A percentile compares a stretch with the other conserved stretches of the same genome.
These are phyloP conservation scores for Limnodromus scolopaceus DNA, from an alignment of 2,797 vertebrate species.

Conservation along the genomic window DNA sequence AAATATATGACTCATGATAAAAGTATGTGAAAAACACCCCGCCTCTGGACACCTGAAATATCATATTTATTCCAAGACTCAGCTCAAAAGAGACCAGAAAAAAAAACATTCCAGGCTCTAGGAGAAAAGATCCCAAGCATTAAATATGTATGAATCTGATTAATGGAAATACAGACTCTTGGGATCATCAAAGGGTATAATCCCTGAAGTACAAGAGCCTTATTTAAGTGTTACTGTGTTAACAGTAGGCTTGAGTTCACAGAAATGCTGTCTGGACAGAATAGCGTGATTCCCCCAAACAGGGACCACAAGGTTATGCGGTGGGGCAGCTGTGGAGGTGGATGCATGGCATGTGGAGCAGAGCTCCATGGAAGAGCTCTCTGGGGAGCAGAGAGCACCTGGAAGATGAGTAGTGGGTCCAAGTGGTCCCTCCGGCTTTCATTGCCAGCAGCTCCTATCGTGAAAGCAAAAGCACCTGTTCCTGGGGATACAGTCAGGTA, in stretches of 20 bases:
- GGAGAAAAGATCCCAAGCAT: background rate
- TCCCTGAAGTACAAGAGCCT: background rate
- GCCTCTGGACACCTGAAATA: background rate
- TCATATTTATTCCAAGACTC: background rate
- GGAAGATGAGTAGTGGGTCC: background rate
- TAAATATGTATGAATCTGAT: background rate
- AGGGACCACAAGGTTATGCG: background rate
- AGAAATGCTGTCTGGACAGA: background rate
- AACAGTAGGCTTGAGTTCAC: background rate
- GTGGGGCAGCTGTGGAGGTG: background rate
- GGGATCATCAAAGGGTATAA: background rate
- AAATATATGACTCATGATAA: background rate
- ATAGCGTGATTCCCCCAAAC: background rate
- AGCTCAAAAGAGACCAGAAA: background rate
- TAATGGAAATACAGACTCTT: background rate
- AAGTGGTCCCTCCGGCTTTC: background rate
- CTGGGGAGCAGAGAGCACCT: background rate
- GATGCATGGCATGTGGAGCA: background rate
- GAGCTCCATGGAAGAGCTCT: background rate
- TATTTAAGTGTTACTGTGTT: background rate
- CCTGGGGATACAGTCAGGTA: background rate
- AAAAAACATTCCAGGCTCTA: background rate
- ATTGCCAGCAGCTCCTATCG: background rate
- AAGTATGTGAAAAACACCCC: background rate
- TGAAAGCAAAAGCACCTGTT: rapidly evolving